Percentiles rank a stretch among this genome's conserved stretches.
These are phyloP conservation scores for Allobates femoralis DNA, from an alignment of 2,797 vertebrate species.

Conservation along the genomic window DNA sequence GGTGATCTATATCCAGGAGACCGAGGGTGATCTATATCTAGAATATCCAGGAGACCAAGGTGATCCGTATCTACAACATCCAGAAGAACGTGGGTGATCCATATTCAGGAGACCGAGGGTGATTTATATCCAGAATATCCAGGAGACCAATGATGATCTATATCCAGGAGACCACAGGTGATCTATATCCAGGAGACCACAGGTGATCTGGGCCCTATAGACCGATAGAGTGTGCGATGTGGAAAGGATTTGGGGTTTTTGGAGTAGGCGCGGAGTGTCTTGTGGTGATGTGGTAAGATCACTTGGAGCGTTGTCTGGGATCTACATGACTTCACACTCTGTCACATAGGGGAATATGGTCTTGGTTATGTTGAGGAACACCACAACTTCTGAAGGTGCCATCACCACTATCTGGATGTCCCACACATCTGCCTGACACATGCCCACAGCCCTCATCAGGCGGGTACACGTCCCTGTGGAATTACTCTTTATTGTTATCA, in stretches of 20 bases:
- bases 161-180: neutral
- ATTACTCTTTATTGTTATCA: neutral
- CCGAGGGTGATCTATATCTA: neutral
- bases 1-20: neutral
- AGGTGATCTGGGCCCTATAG: no score
- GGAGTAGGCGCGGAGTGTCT: neutral
- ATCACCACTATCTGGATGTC: neutral
- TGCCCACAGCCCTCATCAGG: neutral
- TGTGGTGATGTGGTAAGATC: neutral
- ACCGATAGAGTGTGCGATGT: neutral
- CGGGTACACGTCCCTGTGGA: neutral
- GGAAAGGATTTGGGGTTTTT: neutral
- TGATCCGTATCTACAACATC: neutral
- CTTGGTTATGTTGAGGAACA: constrained; percentile 10
- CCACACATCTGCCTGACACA: neutral
- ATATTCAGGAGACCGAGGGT: no score
- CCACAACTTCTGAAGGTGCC: constrained; percentile 9
- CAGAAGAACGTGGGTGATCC: neutral
- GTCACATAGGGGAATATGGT: constrained; percentile 18
- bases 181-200: no score
- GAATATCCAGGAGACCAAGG: neutral
- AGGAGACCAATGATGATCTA: neutral
- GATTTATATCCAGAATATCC: no score
- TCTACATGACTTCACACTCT: neutral
- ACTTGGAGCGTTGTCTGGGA: neutral